phyloP scores from a whole-genome alignment of 2,888 invertebrate species.

The Phoronis australis region DNA sequence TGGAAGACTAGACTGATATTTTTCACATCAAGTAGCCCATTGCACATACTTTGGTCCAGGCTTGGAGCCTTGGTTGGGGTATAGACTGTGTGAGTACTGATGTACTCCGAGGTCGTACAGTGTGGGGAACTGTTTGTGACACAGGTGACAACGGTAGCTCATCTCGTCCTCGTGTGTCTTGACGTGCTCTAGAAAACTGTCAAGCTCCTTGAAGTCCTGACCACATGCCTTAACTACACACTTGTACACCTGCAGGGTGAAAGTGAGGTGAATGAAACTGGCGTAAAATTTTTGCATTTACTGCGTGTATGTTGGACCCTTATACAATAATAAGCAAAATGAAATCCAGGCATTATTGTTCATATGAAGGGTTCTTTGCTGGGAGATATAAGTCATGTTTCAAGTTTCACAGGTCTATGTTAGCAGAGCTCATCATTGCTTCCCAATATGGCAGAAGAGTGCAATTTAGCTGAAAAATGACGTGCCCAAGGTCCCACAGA shows the following conservation, averaged over 20 bases:
- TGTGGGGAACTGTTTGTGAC: conserved; percentile 58
- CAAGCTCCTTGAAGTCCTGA: conserved; percentile 61
- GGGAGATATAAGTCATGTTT: no score
- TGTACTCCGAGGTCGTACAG: conserved; percentile 63
- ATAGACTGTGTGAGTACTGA: conserved; percentile 59
- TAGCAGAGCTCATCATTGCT: no score
- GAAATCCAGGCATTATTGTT: no score
- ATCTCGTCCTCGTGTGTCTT: conserved; percentile 57
- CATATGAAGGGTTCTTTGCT: no score
- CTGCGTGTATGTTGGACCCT: background rate
- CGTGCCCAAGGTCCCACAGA: no score
- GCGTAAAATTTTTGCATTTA: background rate
- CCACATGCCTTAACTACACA: conserved; percentile 64
- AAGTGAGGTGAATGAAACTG: background rate
- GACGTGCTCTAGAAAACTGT: conserved; percentile 62
- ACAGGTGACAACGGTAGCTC: conserved; percentile 63
- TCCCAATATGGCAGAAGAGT: no score
- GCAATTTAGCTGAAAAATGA: no score
- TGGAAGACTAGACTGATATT: no score
- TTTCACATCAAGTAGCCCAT: no score
- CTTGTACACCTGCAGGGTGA: conserved; percentile 56
- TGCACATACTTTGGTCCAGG: conserved; percentile 46
- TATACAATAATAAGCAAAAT: no score
- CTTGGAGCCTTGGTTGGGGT: conserved; percentile 53
- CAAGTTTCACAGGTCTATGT: no score